A percentile compares a stretch with the other conserved stretches of the same genome.
Evolutionary conservation across 2,888 invertebrate species (phyloP).

Genomic region (Cecidostiba fungosa): DNA sequence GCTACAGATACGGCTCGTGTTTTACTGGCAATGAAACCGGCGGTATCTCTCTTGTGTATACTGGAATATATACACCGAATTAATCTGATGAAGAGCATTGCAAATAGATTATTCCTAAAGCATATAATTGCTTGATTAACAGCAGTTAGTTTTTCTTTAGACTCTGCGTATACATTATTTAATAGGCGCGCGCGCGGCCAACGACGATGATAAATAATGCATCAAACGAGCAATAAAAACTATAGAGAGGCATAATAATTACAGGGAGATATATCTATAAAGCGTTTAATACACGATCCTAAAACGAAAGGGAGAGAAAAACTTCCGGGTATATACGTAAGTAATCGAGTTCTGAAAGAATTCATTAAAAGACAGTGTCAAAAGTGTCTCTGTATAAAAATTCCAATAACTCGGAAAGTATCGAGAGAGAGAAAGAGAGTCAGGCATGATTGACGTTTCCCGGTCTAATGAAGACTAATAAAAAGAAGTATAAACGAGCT

Average conservation of each 20-base stretch:
- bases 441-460: no score
- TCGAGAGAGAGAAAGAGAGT: no score
- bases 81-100: background rate
- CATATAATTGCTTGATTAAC: background rate
- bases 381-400: no score
- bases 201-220: background rate
- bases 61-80: background rate
- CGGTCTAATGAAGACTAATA: no score
- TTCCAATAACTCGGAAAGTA: no score
- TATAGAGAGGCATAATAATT: background rate
- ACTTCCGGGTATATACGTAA: no score
- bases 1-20: background rate
- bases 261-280: background rate
- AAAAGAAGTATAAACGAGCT: no score
- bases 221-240: background rate
- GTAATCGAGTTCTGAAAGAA: no score
- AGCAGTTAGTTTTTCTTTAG: background rate
- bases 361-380: no score
- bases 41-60: background rate
- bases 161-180: no score
- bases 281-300: no score
- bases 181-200: background rate
- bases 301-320: no score
- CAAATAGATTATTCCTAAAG: background rate
- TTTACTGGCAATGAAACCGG: background rate